phyloP scores from a whole-genome alignment of 2,113 vertebrate genomes.

The Symphodus melops region DNA sequence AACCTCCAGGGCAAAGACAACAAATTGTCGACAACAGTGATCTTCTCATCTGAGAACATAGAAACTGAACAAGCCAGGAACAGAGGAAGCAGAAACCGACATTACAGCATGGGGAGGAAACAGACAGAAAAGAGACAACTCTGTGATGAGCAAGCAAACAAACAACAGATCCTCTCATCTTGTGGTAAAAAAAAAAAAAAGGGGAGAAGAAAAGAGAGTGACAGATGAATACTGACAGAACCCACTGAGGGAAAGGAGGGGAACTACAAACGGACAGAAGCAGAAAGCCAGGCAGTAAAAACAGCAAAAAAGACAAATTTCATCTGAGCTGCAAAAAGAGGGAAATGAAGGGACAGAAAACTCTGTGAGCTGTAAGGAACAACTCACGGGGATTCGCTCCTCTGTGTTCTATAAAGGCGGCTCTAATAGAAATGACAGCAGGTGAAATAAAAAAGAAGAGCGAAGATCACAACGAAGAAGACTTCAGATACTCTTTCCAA shows the following conservation, averaged over 20 bases:
- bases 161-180: slow-evolving; percentile 27
- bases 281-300: neutral
- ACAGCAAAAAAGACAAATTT: slow-evolving; percentile 23
- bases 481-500: slow-evolving; percentile 7
- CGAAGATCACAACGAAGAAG: neutral
- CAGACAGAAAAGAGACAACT: slow-evolving; percentile 14
- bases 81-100: slow-evolving; percentile 2
- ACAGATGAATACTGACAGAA: slow-evolving; percentile 26
- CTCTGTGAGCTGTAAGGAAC: neutral
- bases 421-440: neutral
- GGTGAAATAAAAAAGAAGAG: neutral
- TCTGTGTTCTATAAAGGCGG: neutral
- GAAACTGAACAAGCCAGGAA: slow-evolving; percentile 25
- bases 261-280: neutral
- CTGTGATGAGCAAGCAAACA: slow-evolving; percentile 20
- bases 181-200: neutral
- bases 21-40: slow-evolving; percentile 53
- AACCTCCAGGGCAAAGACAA: slow-evolving; percentile 46
- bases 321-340: slow-evolving; percentile 5
- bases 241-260: slow-evolving; percentile 5
- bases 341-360: slow-evolving; percentile 9
- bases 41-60: slow-evolving; percentile 57
- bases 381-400: neutral
- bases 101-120: neutral
- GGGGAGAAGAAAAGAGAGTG: neutral